Evolutionary conservation across 2,797 vertebrate species (phyloP), one percentile per base, ranked within the genome.

Genomic region (Brotogeris chrysoptera): DNA sequence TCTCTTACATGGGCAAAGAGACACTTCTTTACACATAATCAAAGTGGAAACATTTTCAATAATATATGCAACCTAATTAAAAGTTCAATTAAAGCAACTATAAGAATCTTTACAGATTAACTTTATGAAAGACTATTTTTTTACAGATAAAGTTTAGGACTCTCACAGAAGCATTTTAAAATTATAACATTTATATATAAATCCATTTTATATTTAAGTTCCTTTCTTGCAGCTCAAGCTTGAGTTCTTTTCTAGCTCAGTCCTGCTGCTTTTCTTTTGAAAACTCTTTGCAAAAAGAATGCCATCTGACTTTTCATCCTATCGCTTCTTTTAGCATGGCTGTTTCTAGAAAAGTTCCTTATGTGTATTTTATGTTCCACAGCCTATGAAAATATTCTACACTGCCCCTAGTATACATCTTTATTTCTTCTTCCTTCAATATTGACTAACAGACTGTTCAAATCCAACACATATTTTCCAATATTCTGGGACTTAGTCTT

Each of bases 41-140:
- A 97, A 96, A 94, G 64, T 92, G 36, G 65, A 96, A 97, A 85
- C 24, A 81, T 65, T 95, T 95, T 92, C 80, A 96, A 71, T 96
- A 85, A 89, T 81, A 63, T 80, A 90, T 53, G 32, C 43, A 50
- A 43, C 41, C 25, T 93, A 95, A 97, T 95, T 96, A 96, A 96
- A 97, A 95, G 55, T 86, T 94, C 76, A 95, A 23, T 95, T 97
- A 84, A 95, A 81, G 74, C 28, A 87, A 49, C 47, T 77, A 19
- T 79, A 82, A 93, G 17, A 18, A 91, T 92, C 24, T 81, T 90
- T 89, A 50, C 34, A 92, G 61, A 90, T 92, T 59, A 96, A 95
- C 24, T 86, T 92, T 53, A 73, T 76, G 50, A 87, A 95, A 69
- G 12, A 64, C 4, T 47, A 6, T 78, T 97, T 55, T 50, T 95